Conservation (phyloP, 2,113 vertebrate genomes). For the Felis catus region DNA sequence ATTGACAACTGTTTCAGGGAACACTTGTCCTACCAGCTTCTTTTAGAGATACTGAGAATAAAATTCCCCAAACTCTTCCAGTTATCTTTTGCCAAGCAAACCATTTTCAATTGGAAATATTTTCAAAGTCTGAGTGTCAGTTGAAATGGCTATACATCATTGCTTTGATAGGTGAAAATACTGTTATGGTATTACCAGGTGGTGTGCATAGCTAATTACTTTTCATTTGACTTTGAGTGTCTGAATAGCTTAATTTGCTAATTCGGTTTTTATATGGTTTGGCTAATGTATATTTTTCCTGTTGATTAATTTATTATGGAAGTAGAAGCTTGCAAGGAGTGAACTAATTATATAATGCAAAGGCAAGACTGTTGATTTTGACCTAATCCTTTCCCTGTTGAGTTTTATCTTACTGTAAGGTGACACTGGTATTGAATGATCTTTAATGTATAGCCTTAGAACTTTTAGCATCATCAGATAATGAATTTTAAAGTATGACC, state of each 20-base stretch:
- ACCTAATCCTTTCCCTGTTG: constrained; percentile 45
- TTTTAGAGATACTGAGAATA: constrained; percentile 19
- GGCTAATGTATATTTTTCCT: constrained; percentile 27
- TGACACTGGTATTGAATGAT: constrained; percentile 7
- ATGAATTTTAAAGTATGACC: constrained; percentile 48
- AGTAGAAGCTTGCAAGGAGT: constrained; percentile 35
- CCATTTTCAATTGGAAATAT: constrained; percentile 41
- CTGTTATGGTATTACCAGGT: background rate
- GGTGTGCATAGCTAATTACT: background rate
- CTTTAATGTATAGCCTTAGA: constrained; percentile 59
- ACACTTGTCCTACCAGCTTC: background rate
- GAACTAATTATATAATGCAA: constrained; percentile 48
- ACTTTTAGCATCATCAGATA: constrained; percentile 57
- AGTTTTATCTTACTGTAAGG: constrained; percentile 41
- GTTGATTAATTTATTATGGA: constrained; percentile 48
- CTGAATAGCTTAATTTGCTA: constrained; percentile 46
- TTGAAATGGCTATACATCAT: constrained; percentile 16
- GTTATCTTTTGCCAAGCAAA: constrained; percentile 46
- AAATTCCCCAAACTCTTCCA: constrained; percentile 8
- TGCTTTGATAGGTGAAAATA: constrained; percentile 34
- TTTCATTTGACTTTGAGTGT: constrained; percentile 35
- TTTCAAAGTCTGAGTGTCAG: constrained; percentile 36
- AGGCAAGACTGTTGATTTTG: constrained; percentile 47
- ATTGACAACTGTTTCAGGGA: background rate
- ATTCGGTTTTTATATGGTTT: constrained; percentile 40